A percentile compares a stretch with the other conserved stretches of the same genome.
Evolutionary conservation across 2,888 invertebrate genomes (phyloP).

Genomic region (Drosophila acutilabella): DNA sequence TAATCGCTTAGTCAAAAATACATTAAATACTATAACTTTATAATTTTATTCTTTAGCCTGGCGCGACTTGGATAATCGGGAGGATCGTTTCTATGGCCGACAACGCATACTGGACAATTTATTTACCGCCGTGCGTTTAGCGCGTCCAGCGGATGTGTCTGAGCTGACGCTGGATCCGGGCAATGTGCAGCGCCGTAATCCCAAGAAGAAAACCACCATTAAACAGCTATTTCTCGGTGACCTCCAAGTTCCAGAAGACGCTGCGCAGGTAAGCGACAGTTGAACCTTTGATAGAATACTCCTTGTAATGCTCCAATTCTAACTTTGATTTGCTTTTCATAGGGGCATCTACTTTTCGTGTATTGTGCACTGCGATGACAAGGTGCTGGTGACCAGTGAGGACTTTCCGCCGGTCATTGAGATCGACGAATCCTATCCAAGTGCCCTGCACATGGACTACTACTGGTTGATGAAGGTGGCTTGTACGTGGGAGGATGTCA

Average conservation of each 20-base stretch:
- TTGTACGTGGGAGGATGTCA: slow-evolving; percentile 98
- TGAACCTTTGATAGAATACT: neutral
- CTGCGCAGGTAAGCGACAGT: slow-evolving; percentile 88
- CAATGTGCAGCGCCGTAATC: slow-evolving; percentile 89
- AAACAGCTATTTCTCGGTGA: slow-evolving; percentile 98
- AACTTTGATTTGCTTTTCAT: slow-evolving; percentile 38
- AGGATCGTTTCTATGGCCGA: slow-evolving; percentile 89
- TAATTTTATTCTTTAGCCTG: slow-evolving; percentile 87
- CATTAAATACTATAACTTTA: neutral
- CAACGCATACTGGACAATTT: slow-evolving; percentile 91
- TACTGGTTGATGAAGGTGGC: slow-evolving; percentile 99
- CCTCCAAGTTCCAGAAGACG: slow-evolving; percentile 98
- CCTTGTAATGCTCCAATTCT: too few relatives aligned
- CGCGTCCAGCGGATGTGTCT: slow-evolving; percentile 87
- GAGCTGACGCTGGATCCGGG: slow-evolving; percentile 89
- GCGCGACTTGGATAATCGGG: slow-evolving; percentile 92
- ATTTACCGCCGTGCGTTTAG: slow-evolving; percentile 89
- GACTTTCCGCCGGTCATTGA: slow-evolving; percentile 98
- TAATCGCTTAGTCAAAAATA: too few relatives aligned
- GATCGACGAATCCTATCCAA: slow-evolving; percentile 97
- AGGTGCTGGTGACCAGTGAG: slow-evolving; percentile 97
- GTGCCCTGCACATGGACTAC: slow-evolving; percentile 95
- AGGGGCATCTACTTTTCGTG: slow-evolving; percentile 98
- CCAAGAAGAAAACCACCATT: slow-evolving; percentile 95
- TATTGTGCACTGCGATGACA: slow-evolving; percentile 97